Percentiles rank a stretch among this genome's conserved stretches.
Conservation (phyloP, 1,140 invertebrate genomes). For the Laodelphax striatellus region DNA sequence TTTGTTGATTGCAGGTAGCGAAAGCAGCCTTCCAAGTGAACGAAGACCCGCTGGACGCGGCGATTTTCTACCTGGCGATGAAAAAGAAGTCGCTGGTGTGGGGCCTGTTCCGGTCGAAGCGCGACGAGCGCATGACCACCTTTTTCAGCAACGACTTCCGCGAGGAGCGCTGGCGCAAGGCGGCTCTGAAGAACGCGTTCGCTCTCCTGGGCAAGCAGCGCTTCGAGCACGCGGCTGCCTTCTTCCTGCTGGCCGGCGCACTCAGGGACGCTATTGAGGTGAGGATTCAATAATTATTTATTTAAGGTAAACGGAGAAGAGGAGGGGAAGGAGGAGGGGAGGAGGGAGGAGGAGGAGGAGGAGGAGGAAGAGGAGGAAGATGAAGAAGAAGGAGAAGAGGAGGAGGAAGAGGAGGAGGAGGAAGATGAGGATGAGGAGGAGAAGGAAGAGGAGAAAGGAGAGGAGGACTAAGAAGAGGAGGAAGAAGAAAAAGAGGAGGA, state of each 20-base stretch:
- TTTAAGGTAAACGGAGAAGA: no score
- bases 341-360: no score
- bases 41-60: slow-evolving; percentile 93
- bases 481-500: no score
- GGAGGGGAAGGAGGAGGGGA: no score
- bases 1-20: slow-evolving; percentile 44
- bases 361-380: no score
- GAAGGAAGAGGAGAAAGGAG: no score
- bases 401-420: no score
- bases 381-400: no score
- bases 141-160: slow-evolving; percentile 95
- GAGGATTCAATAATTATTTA: no score
- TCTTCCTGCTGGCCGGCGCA: slow-evolving; percentile 89
- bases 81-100: slow-evolving; percentile 95
- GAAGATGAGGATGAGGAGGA: no score
- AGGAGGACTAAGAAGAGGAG: no score
- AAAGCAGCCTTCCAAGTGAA: slow-evolving; percentile 81
- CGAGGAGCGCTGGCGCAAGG: slow-evolving; percentile 89
- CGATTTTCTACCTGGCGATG: slow-evolving; percentile 96
- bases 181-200: slow-evolving; percentile 95
- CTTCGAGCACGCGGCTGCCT: slow-evolving; percentile 86
- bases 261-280: slow-evolving; percentile 92
- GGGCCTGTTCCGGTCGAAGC: slow-evolving; percentile 83
- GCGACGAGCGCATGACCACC: slow-evolving; percentile 82
- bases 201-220: slow-evolving; percentile 89